Evolutionary conservation across 2,888 invertebrate species (phyloP), one percentile per base, ranked within the genome.

Genomic region (Caenorhabditis imperialis): DNA sequence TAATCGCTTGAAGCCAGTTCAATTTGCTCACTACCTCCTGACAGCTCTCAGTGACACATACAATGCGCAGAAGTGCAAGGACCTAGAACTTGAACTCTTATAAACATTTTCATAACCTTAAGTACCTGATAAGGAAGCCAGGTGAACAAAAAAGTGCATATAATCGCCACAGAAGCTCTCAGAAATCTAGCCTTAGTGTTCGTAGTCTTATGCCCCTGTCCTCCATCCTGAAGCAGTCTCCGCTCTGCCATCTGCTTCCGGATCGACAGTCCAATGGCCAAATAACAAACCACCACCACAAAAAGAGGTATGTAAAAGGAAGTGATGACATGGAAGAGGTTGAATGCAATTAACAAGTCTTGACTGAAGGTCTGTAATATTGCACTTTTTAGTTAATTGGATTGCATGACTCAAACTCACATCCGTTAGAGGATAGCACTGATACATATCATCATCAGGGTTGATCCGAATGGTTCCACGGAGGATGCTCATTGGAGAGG

Each of bases 1-100:
- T 82, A 18, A 84, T 83, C 3, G 85, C 83, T 42, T 85, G 84
- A 3, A 83, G 75, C 83, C 84, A 85, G 51, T 78, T 82, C 40
- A 85, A 57, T n/a, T 80, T 77, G n/a, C 72, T 54, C 3, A 77
- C 65, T 7, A 83, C 51, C 10, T 63, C 37, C 45, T 79, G 75
- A 42, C 85, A 85, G 2, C 63, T 61, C 4, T 79, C 69, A n/a
- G 74, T 74, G 25, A 78, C 75, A 55, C 85, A 85, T 12, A 84
- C 62, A 0, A 84, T 81, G 18, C 81, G 76, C 8, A 85, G 77
- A n/a, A 85, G 69, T 14, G 84, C 83, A 53, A 85, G 69, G 35
- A 84, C 77, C 81, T 81, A 48, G 35, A 70, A 37, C 48, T 18
- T 55, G 3, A 14, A 20, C n/a, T n/a, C n/a, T n/a, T n/a, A n/a